These are phyloP conservation scores for Phasianus colchicus DNA, from an alignment of 2,113 vertebrate genomes.

Conservation along the genomic window DNA sequence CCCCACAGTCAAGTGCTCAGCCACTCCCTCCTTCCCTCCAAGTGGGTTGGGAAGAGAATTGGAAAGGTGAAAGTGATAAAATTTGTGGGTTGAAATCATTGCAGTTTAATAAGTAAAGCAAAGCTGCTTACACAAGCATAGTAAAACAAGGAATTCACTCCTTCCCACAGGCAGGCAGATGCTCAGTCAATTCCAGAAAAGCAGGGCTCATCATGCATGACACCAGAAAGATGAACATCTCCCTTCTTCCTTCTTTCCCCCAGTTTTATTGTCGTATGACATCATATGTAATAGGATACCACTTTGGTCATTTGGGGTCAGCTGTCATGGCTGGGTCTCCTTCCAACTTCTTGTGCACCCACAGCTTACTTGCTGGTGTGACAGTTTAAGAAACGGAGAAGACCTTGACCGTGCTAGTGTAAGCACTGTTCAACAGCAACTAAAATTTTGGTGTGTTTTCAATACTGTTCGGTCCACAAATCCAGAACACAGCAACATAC, in stretches of 20 bases:
- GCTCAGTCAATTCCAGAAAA: background rate
- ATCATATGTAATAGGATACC: background rate
- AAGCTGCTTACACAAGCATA: background rate
- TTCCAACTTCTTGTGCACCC: background rate
- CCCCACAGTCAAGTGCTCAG: background rate
- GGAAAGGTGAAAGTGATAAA: background rate
- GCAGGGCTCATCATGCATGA: fast-evolving
- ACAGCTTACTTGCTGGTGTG: background rate
- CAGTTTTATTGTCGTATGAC: background rate
- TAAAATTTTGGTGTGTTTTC: background rate
- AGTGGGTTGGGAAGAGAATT: background rate
- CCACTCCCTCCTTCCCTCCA: background rate
- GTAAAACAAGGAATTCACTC: background rate
- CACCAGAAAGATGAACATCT: background rate
- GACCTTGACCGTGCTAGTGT: background rate
- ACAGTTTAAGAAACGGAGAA: background rate
- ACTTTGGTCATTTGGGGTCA: background rate
- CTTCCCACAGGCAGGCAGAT: background rate
- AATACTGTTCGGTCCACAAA: background rate
- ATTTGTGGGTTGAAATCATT: background rate
- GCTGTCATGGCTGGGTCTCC: background rate
- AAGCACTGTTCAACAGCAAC: background rate
- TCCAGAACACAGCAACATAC: background rate
- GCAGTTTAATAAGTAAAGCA: background rate
- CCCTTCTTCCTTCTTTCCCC: background rate